A percentile compares a stretch with the other conserved stretches of the same genome.
phyloP scores from a whole-genome alignment of 2,113 vertebrate species.

The Sula dactylatra region DNA sequence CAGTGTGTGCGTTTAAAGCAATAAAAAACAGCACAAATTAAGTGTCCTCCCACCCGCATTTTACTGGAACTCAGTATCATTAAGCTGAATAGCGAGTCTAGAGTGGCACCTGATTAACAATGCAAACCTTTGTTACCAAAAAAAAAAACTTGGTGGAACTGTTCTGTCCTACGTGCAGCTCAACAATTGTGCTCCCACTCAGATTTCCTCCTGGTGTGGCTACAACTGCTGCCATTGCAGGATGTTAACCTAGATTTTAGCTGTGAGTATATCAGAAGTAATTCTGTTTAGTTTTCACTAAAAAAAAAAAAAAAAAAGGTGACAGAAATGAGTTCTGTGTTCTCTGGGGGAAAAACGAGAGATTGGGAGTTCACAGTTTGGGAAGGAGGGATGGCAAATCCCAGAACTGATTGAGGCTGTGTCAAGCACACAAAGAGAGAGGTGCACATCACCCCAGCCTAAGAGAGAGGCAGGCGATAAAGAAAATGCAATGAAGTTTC shows the following conservation, averaged over 20 bases:
- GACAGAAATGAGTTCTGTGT: background rate
- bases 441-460: background rate
- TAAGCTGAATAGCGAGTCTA: background rate
- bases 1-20: background rate
- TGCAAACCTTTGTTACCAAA: background rate
- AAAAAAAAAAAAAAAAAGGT: background rate
- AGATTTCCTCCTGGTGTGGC: background rate
- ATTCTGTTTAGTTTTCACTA: background rate
- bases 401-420: background rate
- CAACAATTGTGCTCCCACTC: background rate
- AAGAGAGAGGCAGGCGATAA: background rate
- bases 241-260: background rate
- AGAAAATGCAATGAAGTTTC: background rate
- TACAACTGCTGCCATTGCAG: background rate
- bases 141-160: background rate
- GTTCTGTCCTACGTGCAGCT: background rate
- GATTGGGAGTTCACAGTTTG: background rate
- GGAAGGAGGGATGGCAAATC: background rate
- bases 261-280: background rate
- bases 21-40: slow-evolving; percentile 28
- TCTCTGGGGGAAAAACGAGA: background rate
- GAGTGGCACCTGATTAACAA: slow-evolving; percentile 15
- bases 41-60: background rate
- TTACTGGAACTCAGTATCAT: slow-evolving; percentile 43
- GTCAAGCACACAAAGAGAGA: background rate